Evolutionary conservation across 2,113 vertebrate species (phyloP), one percentile per base, ranked within the genome.

Genomic region (Pontoporia blainvillei): DNA sequence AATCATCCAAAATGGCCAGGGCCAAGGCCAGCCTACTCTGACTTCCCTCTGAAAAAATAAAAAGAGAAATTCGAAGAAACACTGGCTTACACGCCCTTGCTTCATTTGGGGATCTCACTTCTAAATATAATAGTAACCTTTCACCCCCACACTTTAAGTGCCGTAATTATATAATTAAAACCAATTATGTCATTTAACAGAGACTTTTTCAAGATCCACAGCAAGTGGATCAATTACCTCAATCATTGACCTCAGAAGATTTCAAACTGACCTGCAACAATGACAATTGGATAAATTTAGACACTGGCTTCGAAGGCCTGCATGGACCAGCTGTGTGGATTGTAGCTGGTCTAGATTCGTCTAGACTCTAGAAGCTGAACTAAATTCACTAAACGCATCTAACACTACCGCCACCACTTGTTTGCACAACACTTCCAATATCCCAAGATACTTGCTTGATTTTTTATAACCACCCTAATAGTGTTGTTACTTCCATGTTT

Each of bases 111-210:
- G 78, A 96, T 92, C 97, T 97, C 97, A 98, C 98, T 99, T 98
- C 98, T 98, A 98, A 99, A 99, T 98, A 98, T 99, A 99, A 99
- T 96, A 98, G 98, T 99, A 99, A 99, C 99, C 99, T 99, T 98
- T 99, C 98, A 99, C 99, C 99, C 97, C 94, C 90, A 96, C 98
- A 99, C 98, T 99, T 99, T 99, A 99, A 99, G 99, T 98, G 99
- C 99, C 97, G 90, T 99, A 99, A 99, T 99, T 99, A 99, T 98
- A 98, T 98, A 99, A 99, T 99, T 99, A 99, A 99, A 99, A 99
- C 99, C 99, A 99, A 99, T 99, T 99, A 99, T 99, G 99, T 99
- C 99, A 99, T 99, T 99, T 99, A 98, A 98, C 98, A 98, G 98
- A 99, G 98, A 99, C 98, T 98, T 98, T 98, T 99, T 98, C 93